Evolutionary conservation across 1,140 invertebrate species (phyloP).

Genomic region (Lucilia sericata): DNA sequence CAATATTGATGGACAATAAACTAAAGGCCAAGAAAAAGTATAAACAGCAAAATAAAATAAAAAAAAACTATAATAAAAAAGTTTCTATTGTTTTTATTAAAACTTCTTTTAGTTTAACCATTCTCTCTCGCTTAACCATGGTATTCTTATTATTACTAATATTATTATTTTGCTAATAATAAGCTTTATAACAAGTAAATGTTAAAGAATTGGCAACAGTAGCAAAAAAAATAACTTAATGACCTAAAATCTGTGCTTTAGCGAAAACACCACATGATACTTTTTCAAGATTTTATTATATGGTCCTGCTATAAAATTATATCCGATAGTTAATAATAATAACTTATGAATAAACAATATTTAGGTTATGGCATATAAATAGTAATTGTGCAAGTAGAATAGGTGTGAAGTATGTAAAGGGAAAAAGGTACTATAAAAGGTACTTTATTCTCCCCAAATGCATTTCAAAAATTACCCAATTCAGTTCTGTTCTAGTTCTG

Average conservation of each 20-base stretch:
- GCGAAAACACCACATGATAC: neutral
- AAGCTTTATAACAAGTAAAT: neutral
- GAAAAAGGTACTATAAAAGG: no score
- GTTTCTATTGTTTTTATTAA: constrained; percentile 24
- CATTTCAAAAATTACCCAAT: no score
- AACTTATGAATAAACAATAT: neutral
- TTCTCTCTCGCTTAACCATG: no score
- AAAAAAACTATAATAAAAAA: neutral
- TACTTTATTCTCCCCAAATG: no score
- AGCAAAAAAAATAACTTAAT: neutral
- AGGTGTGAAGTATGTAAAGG: no score
- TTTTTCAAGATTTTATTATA: neutral
- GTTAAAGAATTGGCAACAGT: neutral
- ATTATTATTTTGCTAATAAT: constrained; percentile 14
- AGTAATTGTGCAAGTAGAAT: no score
- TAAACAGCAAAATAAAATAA: neutral
- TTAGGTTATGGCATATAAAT: no score
- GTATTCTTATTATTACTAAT: neutral
- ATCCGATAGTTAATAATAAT: neutral
- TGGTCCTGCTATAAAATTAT: neutral
- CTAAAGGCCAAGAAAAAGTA: neutral
- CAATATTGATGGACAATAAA: constrained; percentile 6
- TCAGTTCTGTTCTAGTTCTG: no score
- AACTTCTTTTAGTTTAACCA: neutral
- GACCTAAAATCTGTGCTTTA: neutral